Evolutionary conservation across 2,888 invertebrate genomes (phyloP).

Genomic region (Drymonia ruficornis): DNA sequence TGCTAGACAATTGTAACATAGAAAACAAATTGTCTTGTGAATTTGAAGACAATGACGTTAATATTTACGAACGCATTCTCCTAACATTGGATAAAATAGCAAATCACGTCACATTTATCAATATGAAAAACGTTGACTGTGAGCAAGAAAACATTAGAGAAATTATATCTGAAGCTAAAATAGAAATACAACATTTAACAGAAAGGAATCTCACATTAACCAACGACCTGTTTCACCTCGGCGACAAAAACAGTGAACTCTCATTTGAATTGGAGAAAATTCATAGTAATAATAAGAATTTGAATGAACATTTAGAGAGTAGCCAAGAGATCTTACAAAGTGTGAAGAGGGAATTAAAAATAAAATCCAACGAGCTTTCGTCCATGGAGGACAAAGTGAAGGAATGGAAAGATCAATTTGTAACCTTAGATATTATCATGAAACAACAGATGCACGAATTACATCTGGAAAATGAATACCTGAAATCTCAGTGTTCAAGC

Average conservation of each 20-base stretch:
- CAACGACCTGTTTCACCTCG: conserved; percentile 40
- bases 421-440: conserved; percentile 46
- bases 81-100: conserved; percentile 52
- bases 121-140: conserved; percentile 31
- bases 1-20: conserved; percentile 42
- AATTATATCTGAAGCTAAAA: conserved; percentile 40
- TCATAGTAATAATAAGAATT: conserved; percentile 38
- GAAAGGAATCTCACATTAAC: conserved; percentile 45
- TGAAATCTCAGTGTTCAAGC: conserved; percentile 38
- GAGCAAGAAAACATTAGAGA: conserved; percentile 30
- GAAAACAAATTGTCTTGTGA: conserved; percentile 31
- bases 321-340: conserved; percentile 48
- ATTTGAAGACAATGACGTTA: conserved; percentile 21
- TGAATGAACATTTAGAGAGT: conserved; percentile 45
- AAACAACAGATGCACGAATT: conserved; percentile 55
- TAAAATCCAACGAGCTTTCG: conserved; percentile 55
- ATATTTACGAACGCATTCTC: conserved; percentile 45
- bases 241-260: conserved; percentile 41
- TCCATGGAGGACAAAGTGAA: conserved; percentile 52
- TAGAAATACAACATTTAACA: conserved; percentile 47
- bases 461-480: conserved; percentile 52
- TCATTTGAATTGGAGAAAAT: conserved; percentile 41
- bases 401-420: conserved; percentile 57
- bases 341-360: conserved; percentile 52
- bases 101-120: conserved; percentile 38